phyloP scores from a whole-genome alignment of 1,140 invertebrate genomes.

The Pomacea maculata region DNA sequence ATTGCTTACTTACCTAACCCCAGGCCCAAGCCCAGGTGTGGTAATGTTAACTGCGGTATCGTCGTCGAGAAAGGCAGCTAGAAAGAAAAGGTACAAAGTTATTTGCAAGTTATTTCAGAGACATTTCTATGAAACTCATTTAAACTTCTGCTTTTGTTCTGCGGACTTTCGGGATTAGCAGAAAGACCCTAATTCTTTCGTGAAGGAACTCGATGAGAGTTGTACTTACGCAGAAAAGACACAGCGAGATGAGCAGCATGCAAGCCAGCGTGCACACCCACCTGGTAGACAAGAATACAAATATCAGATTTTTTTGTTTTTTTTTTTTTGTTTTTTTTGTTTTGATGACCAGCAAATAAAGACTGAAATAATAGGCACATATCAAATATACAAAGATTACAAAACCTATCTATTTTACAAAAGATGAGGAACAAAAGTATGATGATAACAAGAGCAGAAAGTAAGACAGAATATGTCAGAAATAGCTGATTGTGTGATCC shows the following conservation, averaged over 20 bases:
- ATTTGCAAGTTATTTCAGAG: no score
- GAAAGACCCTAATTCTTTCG: no score
- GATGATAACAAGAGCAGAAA: not conserved
- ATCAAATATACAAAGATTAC: no score
- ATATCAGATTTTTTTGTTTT: not conserved
- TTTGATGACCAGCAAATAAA: no score
- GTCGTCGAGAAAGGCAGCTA: constrained; percentile 91
- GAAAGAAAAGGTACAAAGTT: constrained; percentile 32
- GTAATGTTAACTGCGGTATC: constrained; percentile 89
- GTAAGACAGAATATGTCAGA: not conserved
- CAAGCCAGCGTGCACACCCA: constrained; percentile 93
- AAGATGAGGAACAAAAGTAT: not conserved
- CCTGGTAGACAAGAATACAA: constrained; percentile 36
- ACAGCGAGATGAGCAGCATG: constrained; percentile 90
- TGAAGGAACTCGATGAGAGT: no score
- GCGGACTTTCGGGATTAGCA: no score
- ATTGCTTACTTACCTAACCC: constrained; percentile 67
- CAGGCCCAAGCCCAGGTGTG: constrained; percentile 94
- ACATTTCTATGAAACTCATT: no score
- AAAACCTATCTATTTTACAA: not conserved
- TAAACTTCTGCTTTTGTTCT: no score
- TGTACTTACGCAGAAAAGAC: constrained; percentile 76
- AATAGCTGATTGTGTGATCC: not conserved
- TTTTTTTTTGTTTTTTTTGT: no score
- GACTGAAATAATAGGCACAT: no score